Percentiles rank a stretch among this genome's conserved stretches.
Conservation (phyloP, 2,797 vertebrate genomes). For the Arctocebus calabarensis region DNA sequence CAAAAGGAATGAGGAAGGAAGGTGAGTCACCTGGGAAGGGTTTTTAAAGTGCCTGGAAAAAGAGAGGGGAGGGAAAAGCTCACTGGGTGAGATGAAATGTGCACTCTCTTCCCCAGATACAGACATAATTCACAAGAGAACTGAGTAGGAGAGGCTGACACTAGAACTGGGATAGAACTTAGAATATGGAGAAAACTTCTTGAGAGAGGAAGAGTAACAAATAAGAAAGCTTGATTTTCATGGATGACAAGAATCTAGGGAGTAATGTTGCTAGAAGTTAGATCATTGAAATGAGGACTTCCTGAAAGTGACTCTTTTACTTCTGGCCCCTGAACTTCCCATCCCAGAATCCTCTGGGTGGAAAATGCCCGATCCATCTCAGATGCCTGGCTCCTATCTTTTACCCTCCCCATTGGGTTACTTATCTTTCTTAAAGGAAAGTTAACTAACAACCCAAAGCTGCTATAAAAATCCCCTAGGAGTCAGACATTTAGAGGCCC, state of each 20-base stretch:
- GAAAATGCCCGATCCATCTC: background rate
- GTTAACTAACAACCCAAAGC: slow-evolving; percentile 22
- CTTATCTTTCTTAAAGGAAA: slow-evolving; percentile 47
- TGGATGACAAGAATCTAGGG: background rate
- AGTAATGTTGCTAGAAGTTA: slow-evolving; percentile 32
- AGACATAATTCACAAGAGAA: slow-evolving; percentile 21
- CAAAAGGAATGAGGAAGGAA: slow-evolving; percentile 84
- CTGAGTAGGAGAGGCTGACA: background rate
- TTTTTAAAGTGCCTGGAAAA: slow-evolving; percentile 75
- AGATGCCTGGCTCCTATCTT: background rate
- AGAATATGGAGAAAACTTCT: background rate
- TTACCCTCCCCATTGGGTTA: background rate
- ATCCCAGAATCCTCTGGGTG: slow-evolving; percentile 40
- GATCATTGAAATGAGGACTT: slow-evolving; percentile 29
- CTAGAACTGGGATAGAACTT: background rate
- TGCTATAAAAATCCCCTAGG: slow-evolving; percentile 25
- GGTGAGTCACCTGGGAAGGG: slow-evolving; percentile 80
- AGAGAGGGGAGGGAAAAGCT: background rate
- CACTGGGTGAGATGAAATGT: background rate
- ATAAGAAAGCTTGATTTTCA: slow-evolving; percentile 37
- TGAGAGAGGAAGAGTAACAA: slow-evolving; percentile 11
- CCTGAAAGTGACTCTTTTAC: slow-evolving; percentile 56
- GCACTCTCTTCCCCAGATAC: background rate
- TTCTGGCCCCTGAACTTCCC: slow-evolving; percentile 23
- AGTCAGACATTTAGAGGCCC: background rate